Evolutionary conservation across 2,113 vertebrate species (phyloP).

Genomic region (Vulpes vulpes): DNA sequence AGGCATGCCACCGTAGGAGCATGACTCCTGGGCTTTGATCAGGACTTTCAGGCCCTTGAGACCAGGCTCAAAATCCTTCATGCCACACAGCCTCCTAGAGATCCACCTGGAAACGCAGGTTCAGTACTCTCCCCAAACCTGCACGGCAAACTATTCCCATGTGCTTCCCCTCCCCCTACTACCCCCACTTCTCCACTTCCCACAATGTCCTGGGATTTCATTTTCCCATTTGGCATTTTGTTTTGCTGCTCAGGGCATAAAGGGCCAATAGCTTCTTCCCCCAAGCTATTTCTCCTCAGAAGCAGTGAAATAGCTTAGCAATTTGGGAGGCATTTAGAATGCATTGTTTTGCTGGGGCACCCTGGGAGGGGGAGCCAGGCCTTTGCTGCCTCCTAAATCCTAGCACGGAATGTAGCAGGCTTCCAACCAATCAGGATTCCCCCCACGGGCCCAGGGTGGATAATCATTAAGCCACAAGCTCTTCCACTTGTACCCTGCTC

Average conservation of each 20-base stretch:
- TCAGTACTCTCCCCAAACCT: neutral
- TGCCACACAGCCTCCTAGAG: neutral
- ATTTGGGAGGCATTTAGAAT: slow-evolving; percentile 89
- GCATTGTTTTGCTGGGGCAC: slow-evolving; percentile 86
- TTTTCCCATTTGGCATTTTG: slow-evolving; percentile 87
- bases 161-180: neutral
- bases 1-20: rapidly evolving
- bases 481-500: slow-evolving; percentile 70
- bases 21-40: neutral
- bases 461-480: slow-evolving; percentile 66
- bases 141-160: neutral
- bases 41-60: too few relatives aligned
- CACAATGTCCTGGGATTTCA: slow-evolving; percentile 75
- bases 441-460: slow-evolving; percentile 29
- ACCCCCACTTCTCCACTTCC: neutral
- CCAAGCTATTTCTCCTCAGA: slow-evolving; percentile 87
- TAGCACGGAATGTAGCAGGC: slow-evolving; percentile 71
- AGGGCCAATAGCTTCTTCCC: slow-evolving; percentile 87
- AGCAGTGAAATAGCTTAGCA: slow-evolving; percentile 88
- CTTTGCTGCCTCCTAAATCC: slow-evolving; percentile 77
- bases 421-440: slow-evolving; percentile 76
- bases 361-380: neutral
- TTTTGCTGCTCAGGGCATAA: slow-evolving; percentile 88
- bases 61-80: neutral
- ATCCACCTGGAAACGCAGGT: neutral